Evolutionary conservation across 2,797 vertebrate species (phyloP).

Genomic region (Threskiornis aethiopicus): DNA sequence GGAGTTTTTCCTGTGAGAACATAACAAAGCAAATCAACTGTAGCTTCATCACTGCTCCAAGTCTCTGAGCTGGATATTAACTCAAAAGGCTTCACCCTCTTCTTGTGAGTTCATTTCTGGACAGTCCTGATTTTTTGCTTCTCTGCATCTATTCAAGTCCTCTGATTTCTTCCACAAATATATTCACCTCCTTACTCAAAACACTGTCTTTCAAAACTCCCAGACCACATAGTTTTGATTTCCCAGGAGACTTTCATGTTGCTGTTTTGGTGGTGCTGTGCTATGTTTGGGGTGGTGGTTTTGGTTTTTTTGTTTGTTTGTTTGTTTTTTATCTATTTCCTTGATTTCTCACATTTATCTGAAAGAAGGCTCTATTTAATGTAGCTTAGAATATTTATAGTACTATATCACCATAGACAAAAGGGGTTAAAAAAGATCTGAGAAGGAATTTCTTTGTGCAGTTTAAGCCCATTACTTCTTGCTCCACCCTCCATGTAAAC

Average conservation of each 20-base stretch:
- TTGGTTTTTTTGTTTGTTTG: not conserved
- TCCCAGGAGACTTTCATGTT: not conserved
- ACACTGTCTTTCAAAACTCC: not conserved
- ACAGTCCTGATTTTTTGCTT: not conserved
- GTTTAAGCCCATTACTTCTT: not conserved
- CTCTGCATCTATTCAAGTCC: not conserved
- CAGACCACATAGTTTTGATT: not conserved
- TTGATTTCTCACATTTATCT: not conserved
- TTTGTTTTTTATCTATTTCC: not conserved
- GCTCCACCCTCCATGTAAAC: not conserved
- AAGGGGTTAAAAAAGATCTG: not conserved
- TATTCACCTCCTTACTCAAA: not conserved
- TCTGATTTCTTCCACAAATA: not conserved
- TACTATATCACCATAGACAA: not conserved
- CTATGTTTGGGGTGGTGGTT: not conserved
- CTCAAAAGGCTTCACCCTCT: not conserved
- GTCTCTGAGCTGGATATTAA: not conserved
- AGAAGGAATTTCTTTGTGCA: not conserved
- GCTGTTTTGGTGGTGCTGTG: not conserved
- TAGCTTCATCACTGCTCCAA: not conserved
- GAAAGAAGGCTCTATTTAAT: not conserved
- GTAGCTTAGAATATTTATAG: not conserved
- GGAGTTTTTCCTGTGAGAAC: not conserved
- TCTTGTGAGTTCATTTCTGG: not conserved
- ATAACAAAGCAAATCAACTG: not conserved